Base-by-base conservation (phyloP, 1,140 invertebrate species). In the Drosophila bipectinata region DNA sequence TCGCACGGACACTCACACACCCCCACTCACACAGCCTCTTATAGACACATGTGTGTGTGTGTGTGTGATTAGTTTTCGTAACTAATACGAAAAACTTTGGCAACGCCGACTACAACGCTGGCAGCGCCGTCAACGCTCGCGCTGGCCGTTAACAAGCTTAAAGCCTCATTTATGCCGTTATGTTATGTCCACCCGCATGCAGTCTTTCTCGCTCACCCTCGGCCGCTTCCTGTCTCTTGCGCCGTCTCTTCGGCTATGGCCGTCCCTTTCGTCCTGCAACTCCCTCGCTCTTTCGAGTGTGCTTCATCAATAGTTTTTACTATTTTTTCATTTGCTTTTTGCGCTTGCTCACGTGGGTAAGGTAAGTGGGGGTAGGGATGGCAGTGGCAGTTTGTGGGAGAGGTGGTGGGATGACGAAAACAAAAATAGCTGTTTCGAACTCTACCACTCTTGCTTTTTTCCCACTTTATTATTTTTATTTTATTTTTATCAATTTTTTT, bases 231-330 rank as follows among this genome's bases (percentile, higher is more conserved):
- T 57, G 14, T 41, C 28, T 6, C 47, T 45, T 45, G 39, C 64
- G 44, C 41, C 49, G 60, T 66, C 62, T 49, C 54, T 74, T 14
- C 44, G 8, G 15, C 18, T 10, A 18, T 21, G n/a, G 18, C 18
- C 44, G 18, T 21, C 18, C 34, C 34, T n/a, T 37, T 37, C 34
- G 34, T 37, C 32, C 34, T 37, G 34, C 34, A 12, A 12, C 34
- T 37, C 34, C 34, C 44, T 21, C 44, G 24, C 60, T 71, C 69
- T 60, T 72, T 79, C 67, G 61, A 75, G 83, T 87, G 83, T 84
- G 77, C 84, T 91, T 91, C 90, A 91, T 91, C 90, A 91, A 91
- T 91, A 91, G 84, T 73, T 77, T 88, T 74, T 72, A 67, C 71
- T 78, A 69, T 77, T 85, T 77, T 80, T 80, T 87, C 75, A 82